These are phyloP conservation scores for Notocelia uddmanniana DNA, from an alignment of 2,888 invertebrate species.

Conservation along the genomic window DNA sequence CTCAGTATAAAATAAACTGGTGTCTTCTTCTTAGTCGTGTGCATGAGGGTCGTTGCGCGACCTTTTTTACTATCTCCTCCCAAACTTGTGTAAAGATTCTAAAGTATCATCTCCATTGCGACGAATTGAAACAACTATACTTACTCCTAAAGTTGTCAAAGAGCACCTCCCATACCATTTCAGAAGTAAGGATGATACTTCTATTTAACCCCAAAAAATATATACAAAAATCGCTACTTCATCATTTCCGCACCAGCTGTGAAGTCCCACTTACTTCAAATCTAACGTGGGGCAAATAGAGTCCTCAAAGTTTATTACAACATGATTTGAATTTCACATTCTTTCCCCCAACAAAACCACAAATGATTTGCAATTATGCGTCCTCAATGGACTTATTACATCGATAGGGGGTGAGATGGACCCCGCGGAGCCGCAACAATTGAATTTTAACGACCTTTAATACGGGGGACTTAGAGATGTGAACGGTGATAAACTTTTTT, in stretches of 20 bases:
- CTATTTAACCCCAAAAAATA: background rate
- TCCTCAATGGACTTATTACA: slow-evolving; percentile 83
- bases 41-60: too few species aligned
- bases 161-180: too few species aligned
- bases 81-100: too few species aligned
- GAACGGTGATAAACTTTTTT: slow-evolving; percentile 41
- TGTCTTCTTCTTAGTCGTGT: too few species aligned
- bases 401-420: slow-evolving; percentile 69
- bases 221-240: slow-evolving; percentile 1
- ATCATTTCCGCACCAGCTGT: slow-evolving; percentile 22
- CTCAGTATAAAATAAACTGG: too few species aligned
- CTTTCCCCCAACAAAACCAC: slow-evolving; percentile 68
- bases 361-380: slow-evolving; percentile 85
- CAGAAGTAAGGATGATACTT: background rate
- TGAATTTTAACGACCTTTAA: slow-evolving; percentile 85
- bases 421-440: slow-evolving; percentile 76
- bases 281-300: slow-evolving; percentile 23
- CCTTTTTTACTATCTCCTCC: too few species aligned
- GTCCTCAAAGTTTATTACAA: slow-evolving; percentile 43
- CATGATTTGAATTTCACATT: slow-evolving; percentile 45
- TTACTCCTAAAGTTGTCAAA: too few species aligned
- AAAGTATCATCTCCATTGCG: too few species aligned
- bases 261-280: slow-evolving; percentile 10
- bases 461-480: slow-evolving; percentile 62
- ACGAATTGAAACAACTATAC: too few species aligned